A percentile compares a stretch with the other conserved stretches of the same genome.
phyloP scores from a whole-genome alignment of 2,888 invertebrate species.

The Aporophyla lueneburgensis region DNA sequence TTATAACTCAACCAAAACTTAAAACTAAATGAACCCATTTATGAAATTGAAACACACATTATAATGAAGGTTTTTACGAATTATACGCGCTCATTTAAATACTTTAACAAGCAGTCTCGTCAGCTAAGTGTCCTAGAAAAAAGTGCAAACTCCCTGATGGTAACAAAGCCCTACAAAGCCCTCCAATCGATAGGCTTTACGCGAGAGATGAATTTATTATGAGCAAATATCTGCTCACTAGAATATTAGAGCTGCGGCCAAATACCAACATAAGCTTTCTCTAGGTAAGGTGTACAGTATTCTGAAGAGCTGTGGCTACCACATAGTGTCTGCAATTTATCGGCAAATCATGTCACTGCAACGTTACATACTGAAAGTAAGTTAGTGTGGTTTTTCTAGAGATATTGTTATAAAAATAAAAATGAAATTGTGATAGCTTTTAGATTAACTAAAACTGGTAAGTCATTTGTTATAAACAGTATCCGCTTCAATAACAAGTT shows the following conservation, averaged over 20 bases:
- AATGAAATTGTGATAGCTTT: no score
- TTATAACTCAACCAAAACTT: neutral
- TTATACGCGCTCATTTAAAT: neutral
- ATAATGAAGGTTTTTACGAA: neutral
- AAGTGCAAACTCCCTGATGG: slow-evolving; percentile 22
- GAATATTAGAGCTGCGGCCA: slow-evolving; percentile 22
- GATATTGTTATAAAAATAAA: no score
- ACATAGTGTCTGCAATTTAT: neutral
- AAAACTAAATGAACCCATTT: neutral
- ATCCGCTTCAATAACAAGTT: no score
- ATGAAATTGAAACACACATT: neutral
- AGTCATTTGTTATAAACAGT: no score
- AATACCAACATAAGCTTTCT: slow-evolving; percentile 17
- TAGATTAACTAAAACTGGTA: no score
- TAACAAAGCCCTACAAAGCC: slow-evolving; percentile 23
- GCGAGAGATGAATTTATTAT: slow-evolving; percentile 48
- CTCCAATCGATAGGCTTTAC: slow-evolving; percentile 37
- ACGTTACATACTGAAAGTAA: neutral
- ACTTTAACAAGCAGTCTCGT: neutral
- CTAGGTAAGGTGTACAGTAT: neutral
- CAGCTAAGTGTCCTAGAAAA: slow-evolving; percentile 7
- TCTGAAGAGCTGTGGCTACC: neutral
- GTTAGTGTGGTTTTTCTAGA: neutral
- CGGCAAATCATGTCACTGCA: neutral
- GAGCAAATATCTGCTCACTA: slow-evolving; percentile 29